Percentiles rank a stretch among this genome's conserved stretches.
phyloP scores from a whole-genome alignment of 2,888 invertebrate genomes.

The Cephus pulcher region DNA sequence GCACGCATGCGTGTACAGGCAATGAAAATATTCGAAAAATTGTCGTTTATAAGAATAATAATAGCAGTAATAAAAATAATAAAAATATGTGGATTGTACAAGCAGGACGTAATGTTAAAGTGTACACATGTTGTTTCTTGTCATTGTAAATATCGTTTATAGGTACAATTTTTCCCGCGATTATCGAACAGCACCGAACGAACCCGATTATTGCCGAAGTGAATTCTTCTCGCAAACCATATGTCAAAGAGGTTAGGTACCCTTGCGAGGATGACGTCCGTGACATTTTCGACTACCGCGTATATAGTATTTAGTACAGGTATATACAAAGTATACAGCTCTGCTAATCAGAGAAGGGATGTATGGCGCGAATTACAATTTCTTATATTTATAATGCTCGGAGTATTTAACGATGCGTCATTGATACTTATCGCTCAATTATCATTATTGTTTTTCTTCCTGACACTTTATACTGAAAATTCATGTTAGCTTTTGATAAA shows the following conservation, averaged over 20 bases:
- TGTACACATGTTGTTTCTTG: slow-evolving; percentile 20
- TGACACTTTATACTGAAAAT: neutral
- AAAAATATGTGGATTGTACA: slow-evolving; percentile 33
- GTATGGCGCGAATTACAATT: slow-evolving; percentile 11
- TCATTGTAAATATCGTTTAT: slow-evolving; percentile 7
- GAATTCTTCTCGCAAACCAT: neutral
- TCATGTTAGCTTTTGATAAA: neutral
- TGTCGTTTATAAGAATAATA: neutral
- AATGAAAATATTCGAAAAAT: neutral
- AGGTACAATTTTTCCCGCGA: slow-evolving; percentile 13
- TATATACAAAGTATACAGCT: slow-evolving; percentile 53
- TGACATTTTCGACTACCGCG: neutral
- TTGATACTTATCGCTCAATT: neutral
- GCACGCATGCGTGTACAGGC: neutral
- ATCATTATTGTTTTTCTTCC: too few relatives aligned
- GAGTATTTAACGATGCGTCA: slow-evolving; percentile 3
- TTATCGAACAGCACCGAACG: neutral
- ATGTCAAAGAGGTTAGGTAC: neutral
- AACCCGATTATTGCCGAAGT: neutral
- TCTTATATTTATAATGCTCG: neutral
- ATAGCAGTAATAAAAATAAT: slow-evolving; percentile 15
- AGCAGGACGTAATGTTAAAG: slow-evolving; percentile 33
- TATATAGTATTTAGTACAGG: slow-evolving; percentile 33
- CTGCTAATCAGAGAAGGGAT: slow-evolving; percentile 21
- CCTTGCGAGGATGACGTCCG: neutral